phyloP scores from a whole-genome alignment of 2,113 vertebrate species.

The Barnardius zonarius region DNA sequence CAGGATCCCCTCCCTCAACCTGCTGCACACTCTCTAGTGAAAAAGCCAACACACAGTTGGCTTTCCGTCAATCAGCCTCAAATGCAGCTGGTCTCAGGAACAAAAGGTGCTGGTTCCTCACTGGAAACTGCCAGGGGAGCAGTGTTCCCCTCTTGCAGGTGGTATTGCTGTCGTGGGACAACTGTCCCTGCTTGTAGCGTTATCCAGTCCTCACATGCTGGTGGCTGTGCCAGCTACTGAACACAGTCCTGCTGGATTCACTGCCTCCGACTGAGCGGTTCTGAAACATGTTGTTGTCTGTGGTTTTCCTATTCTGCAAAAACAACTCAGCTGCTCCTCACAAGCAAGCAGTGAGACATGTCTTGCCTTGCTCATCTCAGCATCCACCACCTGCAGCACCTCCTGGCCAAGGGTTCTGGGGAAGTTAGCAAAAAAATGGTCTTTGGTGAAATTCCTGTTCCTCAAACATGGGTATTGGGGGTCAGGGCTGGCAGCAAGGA shows the following conservation, averaged over 20 bases:
- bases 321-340: fast-evolving
- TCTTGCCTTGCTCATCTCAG: neutral
- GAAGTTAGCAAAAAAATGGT: neutral
- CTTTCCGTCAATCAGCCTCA: neutral
- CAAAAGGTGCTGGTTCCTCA: neutral
- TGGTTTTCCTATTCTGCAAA: neutral
- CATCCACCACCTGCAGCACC: fast-evolving
- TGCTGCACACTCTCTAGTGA: neutral
- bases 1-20: neutral
- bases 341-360: neutral
- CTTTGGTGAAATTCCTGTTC: neutral
- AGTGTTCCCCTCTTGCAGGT: neutral
- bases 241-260: neutral
- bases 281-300: fast-evolving
- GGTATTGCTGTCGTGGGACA: fast-evolving
- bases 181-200: fast-evolving
- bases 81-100: neutral
- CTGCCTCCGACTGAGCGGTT: fast-evolving
- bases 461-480: fast-evolving
- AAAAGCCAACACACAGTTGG: neutral
- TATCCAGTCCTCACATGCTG: neutral
- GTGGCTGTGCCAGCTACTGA: neutral
- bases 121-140: neutral
- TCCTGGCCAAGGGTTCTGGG: neutral
- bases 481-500: neutral